Percentiles rank a stretch among this genome's conserved stretches.
These are phyloP conservation scores for Hydrocynus forskahlii DNA, from an alignment of 2,797 vertebrate species.

Conservation along the genomic window DNA sequence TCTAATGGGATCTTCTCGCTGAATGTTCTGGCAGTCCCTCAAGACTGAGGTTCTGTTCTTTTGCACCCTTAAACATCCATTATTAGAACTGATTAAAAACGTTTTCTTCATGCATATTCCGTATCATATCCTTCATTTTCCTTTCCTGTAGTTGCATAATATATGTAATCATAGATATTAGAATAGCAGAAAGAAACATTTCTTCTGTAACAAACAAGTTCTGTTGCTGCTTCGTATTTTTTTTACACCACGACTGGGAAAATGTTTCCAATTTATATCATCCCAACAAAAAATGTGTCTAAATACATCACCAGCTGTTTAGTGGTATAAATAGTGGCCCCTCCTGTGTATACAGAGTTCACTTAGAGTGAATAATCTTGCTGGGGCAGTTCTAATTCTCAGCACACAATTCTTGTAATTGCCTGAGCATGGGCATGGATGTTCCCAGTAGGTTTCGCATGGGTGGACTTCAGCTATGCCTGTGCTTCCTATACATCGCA, in stretches of 20 bases:
- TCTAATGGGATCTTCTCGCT: not conserved
- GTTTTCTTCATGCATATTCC: not conserved
- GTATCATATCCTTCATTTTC: not conserved
- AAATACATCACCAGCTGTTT: not conserved
- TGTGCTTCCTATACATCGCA: conserved; percentile 9
- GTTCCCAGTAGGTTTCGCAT: conserved; percentile 21
- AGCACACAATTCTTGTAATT: conserved; percentile 15
- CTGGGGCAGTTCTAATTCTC: not conserved
- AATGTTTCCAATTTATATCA: not conserved
- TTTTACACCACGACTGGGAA: not conserved
- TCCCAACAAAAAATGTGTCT: not conserved
- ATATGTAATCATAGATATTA: not conserved
- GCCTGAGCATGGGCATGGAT: not conserved
- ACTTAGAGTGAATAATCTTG: not conserved
- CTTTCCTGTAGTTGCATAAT: not conserved
- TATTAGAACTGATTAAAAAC: not conserved
- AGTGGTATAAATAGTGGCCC: not conserved
- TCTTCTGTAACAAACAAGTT: too few relatives aligned
- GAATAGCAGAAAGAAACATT: not conserved
- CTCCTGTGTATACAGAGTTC: not conserved
- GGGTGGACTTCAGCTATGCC: conserved; percentile 28
- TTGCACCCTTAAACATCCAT: not conserved
- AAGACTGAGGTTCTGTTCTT: not conserved
- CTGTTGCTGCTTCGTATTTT: too few relatives aligned
- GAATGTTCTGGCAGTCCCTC: not conserved